Conservation (phyloP, 2,113 vertebrate genomes). For the Zingel zingel region DNA sequence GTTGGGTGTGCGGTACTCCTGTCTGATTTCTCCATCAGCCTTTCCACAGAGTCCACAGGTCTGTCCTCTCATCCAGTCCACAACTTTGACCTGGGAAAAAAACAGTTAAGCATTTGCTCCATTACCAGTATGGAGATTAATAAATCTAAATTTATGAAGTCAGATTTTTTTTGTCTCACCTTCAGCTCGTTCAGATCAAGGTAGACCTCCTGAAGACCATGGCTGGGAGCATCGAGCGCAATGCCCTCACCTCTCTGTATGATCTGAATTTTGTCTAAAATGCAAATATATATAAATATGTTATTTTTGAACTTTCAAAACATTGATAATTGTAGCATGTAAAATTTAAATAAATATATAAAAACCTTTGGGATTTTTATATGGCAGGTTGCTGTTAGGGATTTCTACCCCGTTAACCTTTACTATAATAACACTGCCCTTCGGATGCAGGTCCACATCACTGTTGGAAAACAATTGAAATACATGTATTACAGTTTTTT, state of each 20-base stretch:
- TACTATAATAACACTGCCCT: conserved; percentile 31
- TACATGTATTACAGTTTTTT: neutral
- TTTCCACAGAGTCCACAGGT: conserved; percentile 88
- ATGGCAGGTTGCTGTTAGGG: conserved; percentile 62
- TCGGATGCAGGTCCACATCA: conserved; percentile 64
- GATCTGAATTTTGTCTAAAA: conserved; percentile 70
- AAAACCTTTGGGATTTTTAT: conserved; percentile 69
- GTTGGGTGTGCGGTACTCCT: conserved; percentile 84
- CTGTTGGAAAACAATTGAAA: conserved; percentile 57
- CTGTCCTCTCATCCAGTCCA: conserved; percentile 87
- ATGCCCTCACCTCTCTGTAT: conserved; percentile 56
- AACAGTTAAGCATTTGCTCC: neutral
- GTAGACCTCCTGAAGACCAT: conserved; percentile 78
- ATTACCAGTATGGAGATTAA: neutral
- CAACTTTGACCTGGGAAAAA: conserved; percentile 80
- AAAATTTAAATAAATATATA: neutral
- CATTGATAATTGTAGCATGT: conserved; percentile 34
- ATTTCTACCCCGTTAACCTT: conserved; percentile 73
- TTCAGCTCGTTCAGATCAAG: conserved; percentile 41
- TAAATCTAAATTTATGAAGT: neutral
- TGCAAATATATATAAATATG: neutral
- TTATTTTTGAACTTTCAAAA: neutral
- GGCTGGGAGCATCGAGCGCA: conserved; percentile 61
- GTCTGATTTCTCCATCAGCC: conserved; percentile 83
- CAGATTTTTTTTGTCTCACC: conserved; percentile 43